phyloP scores from a whole-genome alignment of 2,113 vertebrate species.

The Chamaea fasciata region DNA sequence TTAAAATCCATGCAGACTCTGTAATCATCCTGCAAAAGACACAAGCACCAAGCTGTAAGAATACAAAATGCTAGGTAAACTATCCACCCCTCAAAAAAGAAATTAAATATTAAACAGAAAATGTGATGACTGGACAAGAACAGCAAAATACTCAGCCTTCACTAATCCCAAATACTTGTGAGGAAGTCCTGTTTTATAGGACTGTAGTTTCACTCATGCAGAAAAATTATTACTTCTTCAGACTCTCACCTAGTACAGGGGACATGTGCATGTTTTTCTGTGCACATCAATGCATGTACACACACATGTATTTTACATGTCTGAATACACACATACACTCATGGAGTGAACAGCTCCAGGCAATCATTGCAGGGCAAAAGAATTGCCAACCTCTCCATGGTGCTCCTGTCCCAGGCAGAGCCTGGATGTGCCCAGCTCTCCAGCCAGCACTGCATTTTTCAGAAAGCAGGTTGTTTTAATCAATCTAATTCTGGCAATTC shows the following conservation, averaged over 20 bases:
- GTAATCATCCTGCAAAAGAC: slow-evolving; percentile 84
- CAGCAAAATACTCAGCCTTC: not conserved
- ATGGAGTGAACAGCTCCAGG: not conserved
- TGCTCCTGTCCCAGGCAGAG: not conserved
- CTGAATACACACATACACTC: not conserved
- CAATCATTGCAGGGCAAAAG: not conserved
- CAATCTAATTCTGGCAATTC: not conserved
- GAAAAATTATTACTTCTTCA: not conserved
- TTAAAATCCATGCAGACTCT: slow-evolving; percentile 91
- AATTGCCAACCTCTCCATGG: not conserved
- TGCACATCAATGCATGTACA: rapidly evolving
- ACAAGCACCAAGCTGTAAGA: not conserved
- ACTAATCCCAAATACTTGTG: not conserved
- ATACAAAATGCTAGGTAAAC: not conserved
- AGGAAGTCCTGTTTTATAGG: not conserved
- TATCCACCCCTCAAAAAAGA: not conserved
- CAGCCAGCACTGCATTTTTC: not conserved
- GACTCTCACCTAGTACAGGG: not conserved
- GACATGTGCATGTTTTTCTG: not conserved
- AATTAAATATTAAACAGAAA: not conserved
- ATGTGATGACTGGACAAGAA: not conserved
- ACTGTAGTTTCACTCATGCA: not conserved
- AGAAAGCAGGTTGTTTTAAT: not conserved
- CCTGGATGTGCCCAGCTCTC: not conserved
- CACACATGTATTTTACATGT: not conserved